phyloP scores from a whole-genome alignment of 2,113 vertebrate species.

The Gopherus evgoodei region DNA sequence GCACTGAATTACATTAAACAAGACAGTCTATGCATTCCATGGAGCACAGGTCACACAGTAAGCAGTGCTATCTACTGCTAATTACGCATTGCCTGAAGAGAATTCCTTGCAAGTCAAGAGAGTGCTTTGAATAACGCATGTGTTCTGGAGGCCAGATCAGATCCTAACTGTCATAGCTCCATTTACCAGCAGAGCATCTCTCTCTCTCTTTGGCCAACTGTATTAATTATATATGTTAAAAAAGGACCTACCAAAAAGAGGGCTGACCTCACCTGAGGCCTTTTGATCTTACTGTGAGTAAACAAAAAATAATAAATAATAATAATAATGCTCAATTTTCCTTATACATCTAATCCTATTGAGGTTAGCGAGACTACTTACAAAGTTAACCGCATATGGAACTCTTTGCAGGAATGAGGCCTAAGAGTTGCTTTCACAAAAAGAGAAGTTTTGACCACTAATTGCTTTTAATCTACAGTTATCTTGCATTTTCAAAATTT shows the following conservation, averaged over 20 bases:
- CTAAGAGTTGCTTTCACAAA: neutral
- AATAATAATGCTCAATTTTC: neutral
- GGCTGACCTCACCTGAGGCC: neutral
- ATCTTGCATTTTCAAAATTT: neutral
- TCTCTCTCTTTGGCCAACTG: neutral
- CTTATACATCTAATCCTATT: neutral
- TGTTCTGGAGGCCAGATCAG: neutral
- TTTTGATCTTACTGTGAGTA: neutral
- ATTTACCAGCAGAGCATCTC: neutral
- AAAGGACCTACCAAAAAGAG: neutral
- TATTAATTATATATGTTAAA: neutral
- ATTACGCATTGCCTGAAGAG: neutral
- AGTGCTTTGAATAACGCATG: neutral
- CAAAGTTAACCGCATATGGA: neutral
- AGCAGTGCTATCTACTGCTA: neutral
- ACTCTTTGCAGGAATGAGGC: neutral
- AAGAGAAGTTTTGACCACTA: neutral
- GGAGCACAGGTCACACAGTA: neutral
- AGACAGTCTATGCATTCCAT: neutral
- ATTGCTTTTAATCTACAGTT: neutral
- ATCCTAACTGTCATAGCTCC: neutral
- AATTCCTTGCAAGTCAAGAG: neutral
- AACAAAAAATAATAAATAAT: neutral
- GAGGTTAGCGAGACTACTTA: neutral
- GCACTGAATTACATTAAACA: rapidly evolving